Conservation (phyloP, 2,797 vertebrate species). For the Artibeus lituratus region DNA sequence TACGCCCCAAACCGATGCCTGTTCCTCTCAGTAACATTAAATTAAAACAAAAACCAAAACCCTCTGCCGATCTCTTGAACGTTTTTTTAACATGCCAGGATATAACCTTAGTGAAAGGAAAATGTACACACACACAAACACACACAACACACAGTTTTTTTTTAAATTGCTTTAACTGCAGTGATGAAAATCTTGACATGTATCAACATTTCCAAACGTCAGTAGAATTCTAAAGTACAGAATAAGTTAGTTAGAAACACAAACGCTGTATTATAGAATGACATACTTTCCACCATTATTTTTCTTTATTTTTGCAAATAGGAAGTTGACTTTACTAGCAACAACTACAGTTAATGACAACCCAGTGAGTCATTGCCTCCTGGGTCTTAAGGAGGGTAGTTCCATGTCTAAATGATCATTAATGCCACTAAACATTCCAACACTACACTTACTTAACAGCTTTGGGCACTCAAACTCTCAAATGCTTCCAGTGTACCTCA, state of each 20-base stretch:
- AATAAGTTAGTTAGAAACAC: neutral
- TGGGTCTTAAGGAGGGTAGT: slow-evolving; percentile 70
- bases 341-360: slow-evolving; percentile 15
- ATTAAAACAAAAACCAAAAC: neutral
- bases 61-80: neutral
- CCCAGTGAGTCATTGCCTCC: slow-evolving; percentile 70
- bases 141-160: neutral
- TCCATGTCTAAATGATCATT: slow-evolving; percentile 78
- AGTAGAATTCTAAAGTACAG: neutral
- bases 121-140: neutral
- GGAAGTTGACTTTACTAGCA: slow-evolving; percentile 35
- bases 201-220: slow-evolving; percentile 22
- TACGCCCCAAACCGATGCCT: neutral
- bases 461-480: slow-evolving; percentile 71
- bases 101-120: neutral
- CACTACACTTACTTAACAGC: slow-evolving; percentile 69
- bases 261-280: neutral
- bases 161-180: neutral
- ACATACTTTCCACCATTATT: neutral
- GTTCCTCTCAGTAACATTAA: neutral
- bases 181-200: neutral
- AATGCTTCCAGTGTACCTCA: slow-evolving; percentile 52
- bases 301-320: slow-evolving; percentile 44
- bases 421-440: slow-evolving; percentile 75
- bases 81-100: neutral